phyloP scores from a whole-genome alignment of 2,113 vertebrate genomes.

The Chrysochloris asiatica region DNA sequence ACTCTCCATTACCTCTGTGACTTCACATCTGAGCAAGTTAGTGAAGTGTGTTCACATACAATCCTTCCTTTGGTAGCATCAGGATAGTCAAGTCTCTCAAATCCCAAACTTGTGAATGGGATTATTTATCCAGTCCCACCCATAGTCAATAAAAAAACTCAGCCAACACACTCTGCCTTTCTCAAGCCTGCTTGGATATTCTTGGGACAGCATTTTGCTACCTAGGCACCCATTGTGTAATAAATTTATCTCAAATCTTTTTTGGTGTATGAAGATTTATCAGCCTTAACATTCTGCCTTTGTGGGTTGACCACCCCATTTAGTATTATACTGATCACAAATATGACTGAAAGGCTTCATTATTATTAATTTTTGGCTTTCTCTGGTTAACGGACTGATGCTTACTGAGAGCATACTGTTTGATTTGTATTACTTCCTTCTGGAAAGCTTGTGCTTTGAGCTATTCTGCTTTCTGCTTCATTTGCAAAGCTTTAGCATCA shows the following conservation, averaged over 20 bases:
- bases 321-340: neutral
- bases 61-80: neutral
- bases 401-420: too few species aligned
- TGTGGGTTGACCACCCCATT: neutral
- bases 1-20: neutral
- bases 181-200: neutral
- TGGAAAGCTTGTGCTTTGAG: neutral
- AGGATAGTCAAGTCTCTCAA: neutral
- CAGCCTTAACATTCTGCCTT: neutral
- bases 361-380: neutral
- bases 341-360: neutral
- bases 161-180: neutral
- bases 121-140: neutral
- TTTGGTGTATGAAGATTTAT: neutral
- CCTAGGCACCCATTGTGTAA: neutral
- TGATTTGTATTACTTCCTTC: too few species aligned
- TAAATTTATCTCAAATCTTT: neutral
- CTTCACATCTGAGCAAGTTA: neutral
- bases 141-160: neutral
- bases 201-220: neutral
- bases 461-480: neutral
- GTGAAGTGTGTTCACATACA: neutral
- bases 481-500: neutral
- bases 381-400: neutral
- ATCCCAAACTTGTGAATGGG: neutral